A percentile compares a stretch with the other conserved stretches of the same genome.
Conservation (phyloP, 2,888 invertebrate genomes). For the Epinotia demarniana region DNA sequence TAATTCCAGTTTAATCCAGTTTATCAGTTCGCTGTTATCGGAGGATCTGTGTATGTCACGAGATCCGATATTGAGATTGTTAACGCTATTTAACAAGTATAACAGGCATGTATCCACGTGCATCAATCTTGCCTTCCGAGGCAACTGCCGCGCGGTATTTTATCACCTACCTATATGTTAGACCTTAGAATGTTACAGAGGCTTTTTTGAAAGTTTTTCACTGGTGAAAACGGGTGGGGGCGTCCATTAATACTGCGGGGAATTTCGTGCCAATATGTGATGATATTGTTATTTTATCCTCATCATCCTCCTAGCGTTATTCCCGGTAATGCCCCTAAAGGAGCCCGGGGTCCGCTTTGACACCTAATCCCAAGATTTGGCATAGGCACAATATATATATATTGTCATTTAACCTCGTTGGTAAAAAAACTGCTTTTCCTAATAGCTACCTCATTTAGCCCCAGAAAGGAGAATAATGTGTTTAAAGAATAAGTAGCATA, state of each 20-base stretch:
- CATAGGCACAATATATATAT: too few relatives aligned
- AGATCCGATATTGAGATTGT: conserved; percentile 70
- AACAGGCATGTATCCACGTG: conserved; percentile 60
- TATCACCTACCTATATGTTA: not conserved
- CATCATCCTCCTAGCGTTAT: too few relatives aligned
- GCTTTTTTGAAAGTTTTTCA: not conserved
- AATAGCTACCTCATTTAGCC: not conserved
- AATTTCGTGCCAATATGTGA: not conserved
- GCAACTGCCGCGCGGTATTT: conserved; percentile 23
- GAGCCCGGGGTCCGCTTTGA: too few relatives aligned
- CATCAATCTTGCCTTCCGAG: conserved; percentile 52
- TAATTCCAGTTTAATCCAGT: conserved; percentile 71
- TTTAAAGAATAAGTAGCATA: not conserved
- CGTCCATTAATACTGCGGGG: not conserved
- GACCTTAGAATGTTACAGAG: not conserved
- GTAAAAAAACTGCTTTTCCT: not conserved
- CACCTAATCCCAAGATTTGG: too few relatives aligned
- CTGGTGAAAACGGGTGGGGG: not conserved
- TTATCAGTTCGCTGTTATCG: conserved; percentile 38
- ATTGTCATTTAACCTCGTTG: not conserved
- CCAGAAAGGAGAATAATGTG: not conserved
- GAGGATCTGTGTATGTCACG: conserved; percentile 46
- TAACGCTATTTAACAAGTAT: conserved; percentile 69
- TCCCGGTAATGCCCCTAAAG: too few relatives aligned
- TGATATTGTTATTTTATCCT: too few relatives aligned